Evolutionary conservation across 2,113 vertebrate species (phyloP).

Genomic region (Patagioenas fasciata): DNA sequence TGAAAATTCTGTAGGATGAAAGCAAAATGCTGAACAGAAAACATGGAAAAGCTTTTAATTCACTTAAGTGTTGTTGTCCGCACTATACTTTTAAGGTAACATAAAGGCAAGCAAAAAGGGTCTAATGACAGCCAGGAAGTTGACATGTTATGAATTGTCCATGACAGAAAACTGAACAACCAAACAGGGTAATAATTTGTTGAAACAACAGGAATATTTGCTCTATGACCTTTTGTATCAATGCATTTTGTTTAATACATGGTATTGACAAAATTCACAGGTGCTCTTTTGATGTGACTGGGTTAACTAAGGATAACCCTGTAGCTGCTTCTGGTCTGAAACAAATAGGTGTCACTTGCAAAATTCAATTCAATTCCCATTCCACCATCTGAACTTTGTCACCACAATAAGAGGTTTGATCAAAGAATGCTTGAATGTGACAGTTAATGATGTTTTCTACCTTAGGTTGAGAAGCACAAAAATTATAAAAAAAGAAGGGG

Average conservation of each 20-base stretch:
- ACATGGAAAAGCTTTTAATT: background rate
- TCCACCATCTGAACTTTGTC: background rate
- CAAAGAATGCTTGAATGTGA: background rate
- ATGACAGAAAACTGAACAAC: background rate
- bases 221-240: background rate
- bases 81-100: background rate
- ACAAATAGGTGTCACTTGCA: background rate
- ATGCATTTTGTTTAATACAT: background rate
- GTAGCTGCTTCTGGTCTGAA: background rate
- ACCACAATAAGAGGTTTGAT: background rate
- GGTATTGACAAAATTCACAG: background rate
- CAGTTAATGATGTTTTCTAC: background rate
- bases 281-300: background rate
- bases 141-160: background rate
- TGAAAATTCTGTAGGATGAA: background rate
- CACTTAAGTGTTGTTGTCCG: background rate
- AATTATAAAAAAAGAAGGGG: no score
- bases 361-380: background rate
- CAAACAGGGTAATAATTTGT: background rate
- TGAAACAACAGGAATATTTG: background rate
- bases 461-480: background rate
- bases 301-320: background rate
- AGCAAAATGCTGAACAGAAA: background rate
- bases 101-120: background rate
- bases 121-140: rapidly evolving